Conservation (phyloP, 2,797 vertebrate genomes). For the Spinibarbus caldwelli region DNA sequence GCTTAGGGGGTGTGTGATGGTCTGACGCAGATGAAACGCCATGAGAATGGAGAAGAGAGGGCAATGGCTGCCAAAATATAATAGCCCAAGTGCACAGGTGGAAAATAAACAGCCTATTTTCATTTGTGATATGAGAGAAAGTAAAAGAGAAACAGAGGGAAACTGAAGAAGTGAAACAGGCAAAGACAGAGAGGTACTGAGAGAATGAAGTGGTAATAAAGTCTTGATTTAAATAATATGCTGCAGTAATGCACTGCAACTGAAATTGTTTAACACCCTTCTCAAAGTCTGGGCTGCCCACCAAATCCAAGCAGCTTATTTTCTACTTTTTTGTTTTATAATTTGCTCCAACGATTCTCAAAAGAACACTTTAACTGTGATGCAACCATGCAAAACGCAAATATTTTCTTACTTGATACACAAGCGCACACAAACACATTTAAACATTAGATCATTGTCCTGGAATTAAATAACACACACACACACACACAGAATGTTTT, state of each 20-base stretch:
- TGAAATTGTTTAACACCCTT: neutral
- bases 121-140: constrained; percentile 12
- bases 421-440: neutral
- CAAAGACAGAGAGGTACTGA: neutral
- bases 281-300: neutral
- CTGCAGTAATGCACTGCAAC: constrained; percentile 2
- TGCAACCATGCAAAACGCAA: neutral
- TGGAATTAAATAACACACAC: neutral
- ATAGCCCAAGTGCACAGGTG: constrained; percentile 16
- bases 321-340: neutral
- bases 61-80: constrained; percentile 37
- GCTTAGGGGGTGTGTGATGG: constrained; percentile 13
- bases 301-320: neutral
- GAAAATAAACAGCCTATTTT: constrained; percentile 30
- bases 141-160: neutral
- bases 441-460: neutral
- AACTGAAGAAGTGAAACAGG: constrained; percentile 5
- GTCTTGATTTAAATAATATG: constrained; percentile 7
- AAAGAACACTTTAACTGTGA: neutral
- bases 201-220: neutral
- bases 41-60: constrained; percentile 11
- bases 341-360: neutral
- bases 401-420: neutral
- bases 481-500: neutral
- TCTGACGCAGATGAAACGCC: constrained; percentile 25